Base-by-base conservation (phyloP, 1,140 invertebrate genomes). In the Palaemon carinicauda region DNA sequence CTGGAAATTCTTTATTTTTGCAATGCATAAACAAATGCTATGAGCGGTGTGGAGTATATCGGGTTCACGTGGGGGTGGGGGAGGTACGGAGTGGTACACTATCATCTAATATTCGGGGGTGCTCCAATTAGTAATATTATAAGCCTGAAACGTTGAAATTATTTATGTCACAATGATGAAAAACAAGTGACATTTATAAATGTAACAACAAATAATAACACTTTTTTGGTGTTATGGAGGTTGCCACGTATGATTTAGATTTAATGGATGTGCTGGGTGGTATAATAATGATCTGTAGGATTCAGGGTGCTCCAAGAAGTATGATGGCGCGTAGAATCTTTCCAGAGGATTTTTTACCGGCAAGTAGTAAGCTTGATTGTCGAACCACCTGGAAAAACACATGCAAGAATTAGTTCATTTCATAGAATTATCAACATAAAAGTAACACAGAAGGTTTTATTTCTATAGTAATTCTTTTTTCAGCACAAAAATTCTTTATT, bases 241-340 rank as follows among this genome's bases (percentile, higher is more conserved):
- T 29, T 15, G 27, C 81, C 81, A 74, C 3, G 81, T 73, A 51
- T 53, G 41, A 15, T 53, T 74, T 9, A 29, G 29, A 71, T 82
- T 75, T 12, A 73, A 50, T 12, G 24, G 4, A 33, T 82, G 69
- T 12, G 27, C 60, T 51, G 82, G 82, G 21, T 78, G 82, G 24
- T 56, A 84, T 1, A 84, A 54, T 3, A 84, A 31, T 3, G 73
- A 77, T 0, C 82, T 73, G 74, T 84, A 84, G 1, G 21, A 54
- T 0, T 77, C 69, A 3, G 82, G 52, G 27, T 89, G 54, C 17
- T 87, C 31, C 71, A 89, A 50, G 17, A 89, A n/a, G 53, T 87
- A 89, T 3, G 41, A 24, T 3, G 88, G 88, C 14, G 88, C 88
- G 74, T 89, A 89, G 83, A 65, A 74, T 29, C 69, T 53, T n/a